Percentiles rank a stretch among this genome's conserved stretches.
These are phyloP conservation scores for Drosophila navojoa DNA, from an alignment of 1,140 invertebrate genomes.

Conservation along the genomic window DNA sequence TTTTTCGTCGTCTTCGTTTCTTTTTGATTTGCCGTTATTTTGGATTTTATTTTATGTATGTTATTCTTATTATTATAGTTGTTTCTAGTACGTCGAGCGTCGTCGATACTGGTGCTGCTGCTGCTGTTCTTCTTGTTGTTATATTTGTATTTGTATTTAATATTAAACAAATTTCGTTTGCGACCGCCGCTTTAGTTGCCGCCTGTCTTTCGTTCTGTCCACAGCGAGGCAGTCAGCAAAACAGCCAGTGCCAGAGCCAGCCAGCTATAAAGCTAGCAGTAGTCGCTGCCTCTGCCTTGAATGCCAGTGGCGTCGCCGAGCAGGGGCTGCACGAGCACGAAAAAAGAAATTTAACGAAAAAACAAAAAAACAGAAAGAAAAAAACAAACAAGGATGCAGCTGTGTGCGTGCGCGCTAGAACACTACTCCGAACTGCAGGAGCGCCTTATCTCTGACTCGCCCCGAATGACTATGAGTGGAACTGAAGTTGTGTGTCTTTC, in stretches of 20 bases:
- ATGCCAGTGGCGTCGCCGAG: slow-evolving; percentile 56
- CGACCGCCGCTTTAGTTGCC: slow-evolving; percentile 68
- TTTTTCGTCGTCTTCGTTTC: slow-evolving; percentile 14
- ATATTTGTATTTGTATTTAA: slow-evolving; percentile 35
- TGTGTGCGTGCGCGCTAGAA: slow-evolving; percentile 32
- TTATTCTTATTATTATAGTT: slow-evolving; percentile 33
- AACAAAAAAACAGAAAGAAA: slow-evolving; percentile 23
- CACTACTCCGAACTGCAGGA: slow-evolving; percentile 34
- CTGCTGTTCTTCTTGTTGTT: slow-evolving; percentile 4
- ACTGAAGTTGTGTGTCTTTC: slow-evolving; percentile 42
- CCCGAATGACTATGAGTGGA: slow-evolving; percentile 19
- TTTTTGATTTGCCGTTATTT: slow-evolving; percentile 13
- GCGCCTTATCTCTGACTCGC: slow-evolving; percentile 41
- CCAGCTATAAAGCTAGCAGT: slow-evolving; percentile 66
- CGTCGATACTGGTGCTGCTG: neutral
- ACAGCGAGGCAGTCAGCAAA: slow-evolving; percentile 70
- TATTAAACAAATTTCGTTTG: slow-evolving; percentile 52
- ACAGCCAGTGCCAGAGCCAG: slow-evolving; percentile 58
- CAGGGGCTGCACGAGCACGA: neutral
- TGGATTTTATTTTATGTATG: slow-evolving; percentile 33
- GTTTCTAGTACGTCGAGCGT: slow-evolving; percentile 18
- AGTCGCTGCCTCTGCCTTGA: slow-evolving; percentile 43
- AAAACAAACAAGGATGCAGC: slow-evolving; percentile 52
- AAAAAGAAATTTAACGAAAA: slow-evolving; percentile 17
- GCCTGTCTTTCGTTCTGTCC: slow-evolving; percentile 78